Conservation (phyloP, 1,140 invertebrate species). For the Ceratina japonica region DNA sequence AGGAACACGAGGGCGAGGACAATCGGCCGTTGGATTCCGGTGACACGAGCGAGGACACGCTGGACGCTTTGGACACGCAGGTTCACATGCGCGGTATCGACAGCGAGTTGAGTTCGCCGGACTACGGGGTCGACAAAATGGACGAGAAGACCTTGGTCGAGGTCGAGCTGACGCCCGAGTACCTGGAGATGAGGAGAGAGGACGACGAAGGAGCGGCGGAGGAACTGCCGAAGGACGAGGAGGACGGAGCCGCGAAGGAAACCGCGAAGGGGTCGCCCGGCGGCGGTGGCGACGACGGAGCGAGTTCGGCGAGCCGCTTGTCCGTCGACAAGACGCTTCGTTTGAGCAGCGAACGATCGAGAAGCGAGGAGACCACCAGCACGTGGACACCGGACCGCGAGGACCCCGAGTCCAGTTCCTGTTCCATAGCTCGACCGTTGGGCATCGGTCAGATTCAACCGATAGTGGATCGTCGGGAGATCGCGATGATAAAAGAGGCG, state of each 20-base stretch:
- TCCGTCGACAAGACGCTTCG: slow-evolving; percentile 73
- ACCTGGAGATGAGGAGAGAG: slow-evolving; percentile 75
- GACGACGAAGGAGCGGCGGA: slow-evolving; percentile 72
- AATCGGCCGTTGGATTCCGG: slow-evolving; percentile 70
- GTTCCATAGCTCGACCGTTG: slow-evolving; percentile 87
- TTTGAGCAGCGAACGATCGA: slow-evolving; percentile 75
- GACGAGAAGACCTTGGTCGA: slow-evolving; percentile 78
- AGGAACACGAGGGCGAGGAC: slow-evolving; percentile 75
- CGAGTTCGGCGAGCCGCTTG: slow-evolving; percentile 62
- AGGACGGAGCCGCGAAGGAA: slow-evolving; percentile 44
- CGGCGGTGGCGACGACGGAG: slow-evolving; percentile 40
- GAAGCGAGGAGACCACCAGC: slow-evolving; percentile 76
- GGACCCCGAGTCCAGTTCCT: slow-evolving; percentile 89
- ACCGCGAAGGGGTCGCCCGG: background rate
- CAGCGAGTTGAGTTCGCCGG: slow-evolving; percentile 75
- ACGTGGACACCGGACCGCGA: slow-evolving; percentile 80
- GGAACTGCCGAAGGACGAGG: slow-evolving; percentile 76
- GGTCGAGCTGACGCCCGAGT: slow-evolving; percentile 76
- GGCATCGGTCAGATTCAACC: slow-evolving; percentile 84
- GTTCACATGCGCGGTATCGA: slow-evolving; percentile 74
- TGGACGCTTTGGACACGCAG: slow-evolving; percentile 76
- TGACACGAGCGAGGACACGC: slow-evolving; percentile 77
- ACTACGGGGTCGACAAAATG: slow-evolving; percentile 75
- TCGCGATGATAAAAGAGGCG: slow-evolving; percentile 69
- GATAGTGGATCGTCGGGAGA: slow-evolving; percentile 75